Conservation (phyloP, 2,113 vertebrate species). For the Hemibagrus wyckioides region DNA sequence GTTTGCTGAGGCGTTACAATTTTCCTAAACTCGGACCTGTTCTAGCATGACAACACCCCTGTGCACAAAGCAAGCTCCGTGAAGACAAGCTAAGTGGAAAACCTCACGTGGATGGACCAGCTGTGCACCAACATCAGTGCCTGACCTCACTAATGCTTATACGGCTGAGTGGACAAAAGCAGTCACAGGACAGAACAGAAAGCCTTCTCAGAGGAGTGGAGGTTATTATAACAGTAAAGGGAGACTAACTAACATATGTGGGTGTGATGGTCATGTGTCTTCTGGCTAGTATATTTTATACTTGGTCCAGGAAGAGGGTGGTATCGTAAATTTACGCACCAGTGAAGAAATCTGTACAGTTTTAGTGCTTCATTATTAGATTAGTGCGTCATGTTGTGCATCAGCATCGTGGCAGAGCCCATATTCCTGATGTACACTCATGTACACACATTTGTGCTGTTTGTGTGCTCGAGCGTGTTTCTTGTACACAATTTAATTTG, state of each 20-base stretch:
- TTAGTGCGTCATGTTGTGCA: not conserved
- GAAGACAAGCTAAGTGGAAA: not conserved
- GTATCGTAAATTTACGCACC: conserved; percentile 65
- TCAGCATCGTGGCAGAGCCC: not conserved
- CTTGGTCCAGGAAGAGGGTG: conserved; percentile 69
- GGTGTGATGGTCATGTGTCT: not conserved
- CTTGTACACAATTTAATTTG: not conserved
- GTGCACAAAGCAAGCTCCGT: not conserved
- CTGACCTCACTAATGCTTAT: not conserved
- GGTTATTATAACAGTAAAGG: not conserved
- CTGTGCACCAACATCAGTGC: not conserved
- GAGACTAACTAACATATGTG: not conserved
- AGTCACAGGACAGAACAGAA: not conserved
- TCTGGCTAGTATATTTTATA: conserved; percentile 62
- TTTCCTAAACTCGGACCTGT: not conserved
- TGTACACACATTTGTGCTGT: not conserved
- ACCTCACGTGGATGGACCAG: not conserved
- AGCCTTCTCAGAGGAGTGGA: not conserved
- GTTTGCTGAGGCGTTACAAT: too few relatives aligned
- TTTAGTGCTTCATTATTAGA: conserved; percentile 1
- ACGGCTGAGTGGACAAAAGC: too few relatives aligned
- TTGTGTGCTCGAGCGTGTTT: not conserved
- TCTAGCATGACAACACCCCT: too few relatives aligned
- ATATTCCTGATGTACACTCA: not conserved
- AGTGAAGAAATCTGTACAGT: conserved; percentile 62